phyloP scores from a whole-genome alignment of 2,113 vertebrate species.

The Plecturocebus donacophilus region DNA sequence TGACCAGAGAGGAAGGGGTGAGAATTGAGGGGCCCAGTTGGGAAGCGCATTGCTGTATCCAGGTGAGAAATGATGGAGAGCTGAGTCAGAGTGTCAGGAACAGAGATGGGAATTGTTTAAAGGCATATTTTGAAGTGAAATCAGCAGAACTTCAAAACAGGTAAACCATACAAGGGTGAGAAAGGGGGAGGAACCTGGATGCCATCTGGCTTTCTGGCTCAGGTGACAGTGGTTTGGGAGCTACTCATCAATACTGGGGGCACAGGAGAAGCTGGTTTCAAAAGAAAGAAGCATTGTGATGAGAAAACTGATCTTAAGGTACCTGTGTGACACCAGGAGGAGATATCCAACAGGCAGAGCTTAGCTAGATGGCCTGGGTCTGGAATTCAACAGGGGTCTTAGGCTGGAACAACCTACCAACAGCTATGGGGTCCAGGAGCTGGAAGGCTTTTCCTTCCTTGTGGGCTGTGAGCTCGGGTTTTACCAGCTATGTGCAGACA shows the following conservation, averaged over 20 bases:
- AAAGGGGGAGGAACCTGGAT: neutral
- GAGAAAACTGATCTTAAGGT: neutral
- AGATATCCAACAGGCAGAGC: neutral
- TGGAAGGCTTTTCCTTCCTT: neutral
- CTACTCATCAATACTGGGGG: neutral
- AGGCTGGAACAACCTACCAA: neutral
- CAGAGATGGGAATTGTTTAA: neutral
- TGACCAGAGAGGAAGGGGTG: neutral
- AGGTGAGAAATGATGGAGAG: neutral
- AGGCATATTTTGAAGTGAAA: neutral
- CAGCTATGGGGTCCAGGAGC: neutral
- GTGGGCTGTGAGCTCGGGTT: neutral
- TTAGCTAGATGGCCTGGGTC: neutral
- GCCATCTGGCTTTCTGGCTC: neutral
- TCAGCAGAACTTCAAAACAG: neutral
- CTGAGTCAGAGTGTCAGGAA: neutral
- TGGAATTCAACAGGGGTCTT: neutral
- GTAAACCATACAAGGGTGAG: neutral
- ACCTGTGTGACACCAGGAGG: neutral
- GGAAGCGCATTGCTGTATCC: neutral
- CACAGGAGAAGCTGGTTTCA: neutral
- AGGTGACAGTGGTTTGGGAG: no score
- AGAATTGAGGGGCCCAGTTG: neutral
- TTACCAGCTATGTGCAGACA: neutral
- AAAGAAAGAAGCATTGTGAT: neutral